Percentiles rank a stretch among this genome's conserved stretches.
These are phyloP conservation scores for Phyllopteryx taeniolatus DNA, from an alignment of 2,113 vertebrate genomes.

Conservation along the genomic window DNA sequence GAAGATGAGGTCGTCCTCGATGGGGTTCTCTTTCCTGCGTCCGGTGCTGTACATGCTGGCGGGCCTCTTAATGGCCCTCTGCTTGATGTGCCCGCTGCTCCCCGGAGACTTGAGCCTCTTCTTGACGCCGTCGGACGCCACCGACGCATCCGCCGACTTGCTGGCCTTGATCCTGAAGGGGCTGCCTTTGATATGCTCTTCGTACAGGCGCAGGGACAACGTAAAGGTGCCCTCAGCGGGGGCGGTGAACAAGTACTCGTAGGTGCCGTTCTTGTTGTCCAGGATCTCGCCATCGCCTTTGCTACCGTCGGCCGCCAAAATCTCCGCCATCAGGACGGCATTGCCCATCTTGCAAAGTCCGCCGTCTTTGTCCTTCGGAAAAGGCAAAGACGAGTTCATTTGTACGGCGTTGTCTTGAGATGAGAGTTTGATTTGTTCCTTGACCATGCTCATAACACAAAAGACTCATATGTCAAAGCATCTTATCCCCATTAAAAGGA, in stretches of 20 bases:
- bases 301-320: slow-evolving; percentile 83
- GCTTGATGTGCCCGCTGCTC: slow-evolving; percentile 88
- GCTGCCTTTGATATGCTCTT: slow-evolving; percentile 94
- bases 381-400: not conserved
- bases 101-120: slow-evolving; percentile 89
- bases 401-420: not conserved
- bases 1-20: slow-evolving; percentile 94
- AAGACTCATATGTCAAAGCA: too few relatives aligned
- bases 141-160: slow-evolving; percentile 83
- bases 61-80: slow-evolving; percentile 90
- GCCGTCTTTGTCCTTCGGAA: slow-evolving; percentile 84
- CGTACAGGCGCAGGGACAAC: slow-evolving; percentile 86
- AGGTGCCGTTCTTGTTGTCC: slow-evolving; percentile 98
- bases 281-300: slow-evolving; percentile 85
- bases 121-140: slow-evolving; percentile 83
- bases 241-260: slow-evolving; percentile 87
- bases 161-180: slow-evolving; percentile 90
- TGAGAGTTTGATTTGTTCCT: too few relatives aligned
- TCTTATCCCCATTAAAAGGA: too few relatives aligned
- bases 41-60: slow-evolving; percentile 96
- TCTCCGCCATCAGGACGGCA: slow-evolving; percentile 84
- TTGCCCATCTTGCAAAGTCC: slow-evolving; percentile 93
- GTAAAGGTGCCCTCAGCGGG: slow-evolving; percentile 88
- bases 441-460: too few relatives aligned
- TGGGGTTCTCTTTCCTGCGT: slow-evolving; percentile 92